phyloP scores from a whole-genome alignment of 2,113 vertebrate genomes.

The Dicrurus megarhynchus region DNA sequence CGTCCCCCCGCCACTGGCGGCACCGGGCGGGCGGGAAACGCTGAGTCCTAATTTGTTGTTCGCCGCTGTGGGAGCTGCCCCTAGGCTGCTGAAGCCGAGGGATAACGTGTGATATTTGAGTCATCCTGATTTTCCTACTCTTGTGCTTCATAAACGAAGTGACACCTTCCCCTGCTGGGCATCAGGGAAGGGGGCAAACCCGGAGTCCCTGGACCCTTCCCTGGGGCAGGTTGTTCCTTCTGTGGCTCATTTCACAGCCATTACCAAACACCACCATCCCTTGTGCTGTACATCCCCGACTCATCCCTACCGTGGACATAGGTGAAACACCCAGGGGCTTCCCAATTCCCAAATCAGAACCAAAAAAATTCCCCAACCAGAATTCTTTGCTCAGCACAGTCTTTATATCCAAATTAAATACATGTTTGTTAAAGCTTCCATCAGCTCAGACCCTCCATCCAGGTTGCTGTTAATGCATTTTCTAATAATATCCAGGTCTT shows the following conservation, averaged over 20 bases:
- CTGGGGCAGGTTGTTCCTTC: background rate
- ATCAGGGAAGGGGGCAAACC: background rate
- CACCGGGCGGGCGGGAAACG: background rate
- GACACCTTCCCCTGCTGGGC: background rate
- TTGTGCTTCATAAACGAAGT: background rate
- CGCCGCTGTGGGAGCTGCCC: background rate
- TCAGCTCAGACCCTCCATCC: background rate
- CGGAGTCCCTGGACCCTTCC: background rate
- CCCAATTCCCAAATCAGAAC: background rate
- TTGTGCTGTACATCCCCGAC: no score
- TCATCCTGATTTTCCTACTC: background rate
- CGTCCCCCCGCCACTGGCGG: background rate
- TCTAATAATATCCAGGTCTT: background rate
- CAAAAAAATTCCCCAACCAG: background rate
- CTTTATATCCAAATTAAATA: background rate
- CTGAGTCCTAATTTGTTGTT: background rate
- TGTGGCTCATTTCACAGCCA: background rate
- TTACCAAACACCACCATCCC: fast-evolving
- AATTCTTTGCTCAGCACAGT: background rate
- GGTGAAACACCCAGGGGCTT: background rate
- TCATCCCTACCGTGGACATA: background rate
- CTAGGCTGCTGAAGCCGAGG: background rate
- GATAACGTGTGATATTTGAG: background rate
- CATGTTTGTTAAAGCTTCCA: background rate
- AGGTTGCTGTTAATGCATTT: background rate